Conservation (phyloP, 2,797 vertebrate genomes). For the Odontamblyopus lacepedii region DNA sequence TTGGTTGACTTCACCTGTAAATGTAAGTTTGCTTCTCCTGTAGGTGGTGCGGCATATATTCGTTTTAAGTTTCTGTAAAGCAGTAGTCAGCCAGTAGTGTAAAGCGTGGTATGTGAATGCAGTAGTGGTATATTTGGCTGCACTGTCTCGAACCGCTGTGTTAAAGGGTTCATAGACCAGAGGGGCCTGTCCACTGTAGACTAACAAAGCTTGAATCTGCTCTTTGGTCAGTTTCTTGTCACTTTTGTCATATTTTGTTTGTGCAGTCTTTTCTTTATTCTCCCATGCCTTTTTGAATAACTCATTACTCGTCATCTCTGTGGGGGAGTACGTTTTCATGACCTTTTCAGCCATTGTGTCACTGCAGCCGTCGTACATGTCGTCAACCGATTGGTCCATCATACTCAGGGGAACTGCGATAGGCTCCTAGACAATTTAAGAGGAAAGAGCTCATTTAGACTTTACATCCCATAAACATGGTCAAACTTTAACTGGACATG, state of each 20-base stretch:
- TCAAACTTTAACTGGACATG: too few relatives aligned
- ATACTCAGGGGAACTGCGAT: background rate
- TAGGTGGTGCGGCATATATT: too few relatives aligned
- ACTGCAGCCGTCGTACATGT: background rate
- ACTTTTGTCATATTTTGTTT: accelerated
- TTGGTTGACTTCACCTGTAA: too few relatives aligned
- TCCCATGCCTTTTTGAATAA: background rate
- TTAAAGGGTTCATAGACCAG: accelerated
- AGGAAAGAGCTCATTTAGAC: background rate
- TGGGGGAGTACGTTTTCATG: too few relatives aligned
- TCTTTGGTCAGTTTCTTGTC: constrained; percentile 7
- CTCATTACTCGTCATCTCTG: too few relatives aligned
- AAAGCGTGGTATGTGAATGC: too few relatives aligned
- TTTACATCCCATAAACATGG: background rate
- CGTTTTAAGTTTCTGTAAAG: too few relatives aligned
- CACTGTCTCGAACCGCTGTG: accelerated
- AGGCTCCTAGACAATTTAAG: background rate
- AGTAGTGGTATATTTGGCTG: accelerated
- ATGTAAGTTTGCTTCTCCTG: too few relatives aligned
- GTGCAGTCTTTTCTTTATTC: accelerated
- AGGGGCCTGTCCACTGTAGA: background rate
- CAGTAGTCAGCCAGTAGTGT: too few relatives aligned
- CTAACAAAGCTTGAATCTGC: constrained; percentile 34
- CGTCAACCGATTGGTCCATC: background rate
- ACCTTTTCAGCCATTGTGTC: background rate